Conservation (phyloP, 2,113 vertebrate species). For the Sphyrna mokarran region DNA sequence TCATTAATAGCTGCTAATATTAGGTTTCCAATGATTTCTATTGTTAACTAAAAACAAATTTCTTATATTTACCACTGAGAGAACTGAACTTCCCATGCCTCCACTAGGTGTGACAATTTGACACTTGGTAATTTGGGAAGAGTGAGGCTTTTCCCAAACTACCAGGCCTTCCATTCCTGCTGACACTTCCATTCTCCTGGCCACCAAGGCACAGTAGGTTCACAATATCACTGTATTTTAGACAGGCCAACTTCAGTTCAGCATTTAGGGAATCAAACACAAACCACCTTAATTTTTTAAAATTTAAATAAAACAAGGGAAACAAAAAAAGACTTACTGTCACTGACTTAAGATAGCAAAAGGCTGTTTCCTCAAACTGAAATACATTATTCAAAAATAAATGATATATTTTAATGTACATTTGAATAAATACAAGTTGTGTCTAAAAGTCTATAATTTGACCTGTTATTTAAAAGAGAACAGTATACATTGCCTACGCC, state of each 20-base stretch:
- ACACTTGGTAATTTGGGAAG: not conserved
- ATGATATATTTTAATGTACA: not conserved
- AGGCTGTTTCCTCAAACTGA: not conserved
- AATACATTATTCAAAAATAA: conserved; percentile 6
- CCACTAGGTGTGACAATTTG: not conserved
- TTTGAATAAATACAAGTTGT: conserved; percentile 13
- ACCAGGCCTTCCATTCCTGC: not conserved
- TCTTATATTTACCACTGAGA: not conserved
- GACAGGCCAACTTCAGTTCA: not conserved
- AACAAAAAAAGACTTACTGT: not conserved
- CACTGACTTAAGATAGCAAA: conserved; percentile 5
- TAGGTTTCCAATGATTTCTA: not conserved
- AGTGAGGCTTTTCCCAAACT: not conserved
- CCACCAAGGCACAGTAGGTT: not conserved
- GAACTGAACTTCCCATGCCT: not conserved
- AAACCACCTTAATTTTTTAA: not conserved
- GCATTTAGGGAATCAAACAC: not conserved
- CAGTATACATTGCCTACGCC: not conserved
- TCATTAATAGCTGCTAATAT: not conserved
- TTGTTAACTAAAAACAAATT: not conserved
- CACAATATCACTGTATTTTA: not conserved
- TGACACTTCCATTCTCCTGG: not conserved
- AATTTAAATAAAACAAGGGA: not conserved
- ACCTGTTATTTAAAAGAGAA: conserved; percentile 10
- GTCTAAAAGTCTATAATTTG: conserved; percentile 21